Percentiles rank a stretch among this genome's conserved stretches.
Evolutionary conservation across 2,113 vertebrate species (phyloP).

Genomic region (Anseranas semipalmata): DNA sequence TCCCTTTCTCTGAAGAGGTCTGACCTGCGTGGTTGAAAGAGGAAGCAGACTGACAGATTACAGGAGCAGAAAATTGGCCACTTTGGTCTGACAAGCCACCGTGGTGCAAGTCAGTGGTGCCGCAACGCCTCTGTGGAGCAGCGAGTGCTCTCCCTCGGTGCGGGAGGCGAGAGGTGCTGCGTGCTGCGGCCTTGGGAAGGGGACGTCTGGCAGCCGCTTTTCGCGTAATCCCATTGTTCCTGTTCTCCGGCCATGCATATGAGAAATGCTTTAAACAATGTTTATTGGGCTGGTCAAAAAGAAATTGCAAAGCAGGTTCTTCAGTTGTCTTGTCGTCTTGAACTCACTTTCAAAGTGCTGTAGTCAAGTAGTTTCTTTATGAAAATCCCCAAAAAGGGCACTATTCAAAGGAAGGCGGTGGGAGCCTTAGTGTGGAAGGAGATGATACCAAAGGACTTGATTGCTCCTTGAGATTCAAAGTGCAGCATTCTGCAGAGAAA

Average conservation of each 20-base stretch:
- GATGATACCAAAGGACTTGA: background rate
- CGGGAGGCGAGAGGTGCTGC: background rate
- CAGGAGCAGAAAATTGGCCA: background rate
- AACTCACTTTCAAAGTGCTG: background rate
- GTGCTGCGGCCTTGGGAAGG: background rate
- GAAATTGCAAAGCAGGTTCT: slow-evolving; percentile 40
- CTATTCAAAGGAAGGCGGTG: background rate
- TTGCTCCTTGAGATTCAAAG: background rate
- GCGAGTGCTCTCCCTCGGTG: fast-evolving
- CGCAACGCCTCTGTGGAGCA: fast-evolving
- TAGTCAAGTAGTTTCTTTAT: background rate
- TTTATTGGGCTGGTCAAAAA: background rate
- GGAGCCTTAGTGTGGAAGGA: background rate
- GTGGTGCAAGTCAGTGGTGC: background rate
- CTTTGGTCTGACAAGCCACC: background rate
- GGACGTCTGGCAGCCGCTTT: background rate
- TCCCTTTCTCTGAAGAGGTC: background rate
- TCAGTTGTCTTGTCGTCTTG: background rate
- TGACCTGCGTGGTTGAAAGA: background rate
- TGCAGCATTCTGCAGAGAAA: background rate
- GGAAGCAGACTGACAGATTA: background rate
- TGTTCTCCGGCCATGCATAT: background rate
- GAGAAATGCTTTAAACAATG: background rate
- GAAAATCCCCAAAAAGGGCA: background rate
- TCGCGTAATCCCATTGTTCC: background rate